Base-by-base conservation (phyloP, 2,888 invertebrate genomes). In the Drosophila melanosoma region DNA sequence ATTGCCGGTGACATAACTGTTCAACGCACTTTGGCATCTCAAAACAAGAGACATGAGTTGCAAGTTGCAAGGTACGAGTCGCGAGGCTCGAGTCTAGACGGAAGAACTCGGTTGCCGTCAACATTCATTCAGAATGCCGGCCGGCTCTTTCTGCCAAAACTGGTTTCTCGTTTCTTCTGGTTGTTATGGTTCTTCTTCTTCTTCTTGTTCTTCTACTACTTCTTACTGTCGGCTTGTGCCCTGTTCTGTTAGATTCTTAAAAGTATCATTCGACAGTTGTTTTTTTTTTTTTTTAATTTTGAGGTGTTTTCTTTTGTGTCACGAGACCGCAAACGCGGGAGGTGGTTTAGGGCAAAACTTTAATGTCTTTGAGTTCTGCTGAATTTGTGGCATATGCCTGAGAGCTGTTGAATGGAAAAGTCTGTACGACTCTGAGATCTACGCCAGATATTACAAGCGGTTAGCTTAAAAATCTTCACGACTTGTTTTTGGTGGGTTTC, bases 1-100 rank as follows among this genome's bases (percentile, higher is more conserved):
- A 82, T 82, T 73, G 60, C 58, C 59, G 68, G 73, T 84, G 82
- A 84, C 78, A 83, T 86, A 87, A 87, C 87, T 82, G 87, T 87
- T 78, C 74, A 88, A 70, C 81, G 81, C 81, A 76, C 87, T 86
- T 79, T 87, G 70, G 61, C 69, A 73, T 57, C 83, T 74, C 45
- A n/a, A n/a, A 56, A 42, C 38, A 42, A 58, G 20, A 15, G 20
- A 2, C 23, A 15, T 23, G 45, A 23, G 45, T 23, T 23, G 45
- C 45, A 15, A 45, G 29, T 29, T 29, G 29, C 29, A 1, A 26
- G 38, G 17, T 10, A n/a, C 38, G 10, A n/a, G 45, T 20, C 20
- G 45, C 23, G 45, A 69, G 65, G 57, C 56, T 29, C 51, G 42
- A 61, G 63, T 79, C 79, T 79, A 79, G 75, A 79, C 79, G 65